These are phyloP conservation scores for Pyrrhia umbra DNA, from an alignment of 2,888 invertebrate genomes.

Conservation along the genomic window DNA sequence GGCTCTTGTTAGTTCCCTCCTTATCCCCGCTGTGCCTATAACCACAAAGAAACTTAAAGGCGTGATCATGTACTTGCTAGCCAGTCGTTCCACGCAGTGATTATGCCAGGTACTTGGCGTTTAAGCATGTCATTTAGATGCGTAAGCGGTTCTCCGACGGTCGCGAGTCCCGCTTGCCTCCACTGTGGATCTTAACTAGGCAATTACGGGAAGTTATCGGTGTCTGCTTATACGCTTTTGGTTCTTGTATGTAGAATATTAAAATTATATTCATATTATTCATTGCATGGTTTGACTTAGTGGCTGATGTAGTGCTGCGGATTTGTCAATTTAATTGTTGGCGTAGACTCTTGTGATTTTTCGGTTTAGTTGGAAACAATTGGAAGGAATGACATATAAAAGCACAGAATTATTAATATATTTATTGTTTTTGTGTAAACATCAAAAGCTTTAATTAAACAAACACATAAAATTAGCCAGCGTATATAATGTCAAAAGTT, in stretches of 20 bases:
- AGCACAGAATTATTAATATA: no score
- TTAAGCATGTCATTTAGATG: slow-evolving; percentile 53
- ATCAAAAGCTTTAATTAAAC: no score
- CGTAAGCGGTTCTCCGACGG: slow-evolving; percentile 23
- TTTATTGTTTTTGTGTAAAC: no score
- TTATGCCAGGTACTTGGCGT: slow-evolving; percentile 20
- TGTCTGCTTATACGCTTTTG: slow-evolving; percentile 1
- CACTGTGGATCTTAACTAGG: slow-evolving; percentile 32
- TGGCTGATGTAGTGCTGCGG: slow-evolving; percentile 12
- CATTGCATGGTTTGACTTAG: not conserved
- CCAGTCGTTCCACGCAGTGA: slow-evolving; percentile 14
- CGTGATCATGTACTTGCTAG: slow-evolving; percentile 1
- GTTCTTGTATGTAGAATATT: not conserved
- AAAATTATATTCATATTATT: slow-evolving; percentile 3
- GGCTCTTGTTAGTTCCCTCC: not conserved
- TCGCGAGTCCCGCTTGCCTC: slow-evolving; percentile 34
- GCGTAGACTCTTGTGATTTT: no score
- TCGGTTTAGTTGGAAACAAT: no score
- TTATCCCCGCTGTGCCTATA: slow-evolving; percentile 1
- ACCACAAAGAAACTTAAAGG: slow-evolving; percentile 14
- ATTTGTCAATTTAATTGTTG: no score
- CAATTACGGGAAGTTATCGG: slow-evolving; percentile 42
- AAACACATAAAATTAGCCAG: not conserved
- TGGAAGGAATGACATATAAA: no score
- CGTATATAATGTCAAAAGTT: not conserved